Base-by-base conservation (phyloP, 2,888 invertebrate species). In the Nebria brevicollis region DNA sequence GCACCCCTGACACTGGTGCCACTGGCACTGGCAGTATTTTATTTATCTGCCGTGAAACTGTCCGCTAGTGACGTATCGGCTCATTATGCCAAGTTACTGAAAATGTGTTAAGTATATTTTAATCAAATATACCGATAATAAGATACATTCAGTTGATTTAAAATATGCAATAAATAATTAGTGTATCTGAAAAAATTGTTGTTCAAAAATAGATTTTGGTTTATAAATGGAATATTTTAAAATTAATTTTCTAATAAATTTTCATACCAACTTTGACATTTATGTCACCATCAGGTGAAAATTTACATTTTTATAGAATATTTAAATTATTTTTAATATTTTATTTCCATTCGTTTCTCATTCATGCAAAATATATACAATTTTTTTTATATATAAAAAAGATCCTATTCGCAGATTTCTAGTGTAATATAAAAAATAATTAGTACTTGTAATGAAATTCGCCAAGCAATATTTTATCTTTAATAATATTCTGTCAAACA, bases 271-370 rank as follows among this genome's bases (percentile, higher is more conserved):
- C 80, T 80, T 80, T 70, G 74, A 75, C 80, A 80, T 80, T 75
- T 75, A 8, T 54, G 54, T 80, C 80, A 80, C 54, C 75, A 75
- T 72, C 80, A 75, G 75, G 80, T 80, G 75, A 75, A 80, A 81
- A 81, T 81, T 81, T 77, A 76, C 81, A 81, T 81, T 72, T 81
- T 81, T 81, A 81, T 81, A 81, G 81, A 81, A 81, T 77, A 81
- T 81, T 81, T 73, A 77, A 66, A 81, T 75, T 70, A 68, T n/a
- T 72, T 80, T 64, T 68, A 80, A 80, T 80, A 80, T 75, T 72
- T 8, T 13, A 54, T 54, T 54, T 54, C 8, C 54, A 54, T 7
- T 54, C 54, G 13, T 8, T 34, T 34, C 34, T 34, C 34, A 34
- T 34, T 34, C 34, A 34, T 2, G 34, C 34, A 34, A 34, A 34